Evolutionary conservation across 2,113 vertebrate species (phyloP).

Genomic region (Neolamprologus toae): DNA sequence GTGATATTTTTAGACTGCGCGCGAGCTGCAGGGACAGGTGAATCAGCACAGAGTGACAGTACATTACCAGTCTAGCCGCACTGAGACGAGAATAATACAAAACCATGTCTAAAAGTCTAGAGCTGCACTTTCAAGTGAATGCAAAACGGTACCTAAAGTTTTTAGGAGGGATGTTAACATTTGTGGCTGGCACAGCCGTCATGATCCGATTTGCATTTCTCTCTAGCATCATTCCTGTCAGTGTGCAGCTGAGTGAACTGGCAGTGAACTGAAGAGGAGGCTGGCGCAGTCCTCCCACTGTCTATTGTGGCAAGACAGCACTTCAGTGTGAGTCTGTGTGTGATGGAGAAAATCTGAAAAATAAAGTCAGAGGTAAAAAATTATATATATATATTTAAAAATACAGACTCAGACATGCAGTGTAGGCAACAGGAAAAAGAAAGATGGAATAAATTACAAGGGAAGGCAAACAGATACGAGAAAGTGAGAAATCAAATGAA

Average conservation of each 20-base stretch:
- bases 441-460: constrained; percentile 6
- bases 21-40: constrained; percentile 29
- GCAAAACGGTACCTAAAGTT: constrained; percentile 45
- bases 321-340: neutral
- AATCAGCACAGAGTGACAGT: constrained; percentile 43
- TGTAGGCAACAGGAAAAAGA: neutral
- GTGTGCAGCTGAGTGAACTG: constrained; percentile 52
- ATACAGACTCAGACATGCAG: neutral
- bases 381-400: neutral
- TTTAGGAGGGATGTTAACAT: constrained; percentile 20
- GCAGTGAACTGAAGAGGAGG: constrained; percentile 55
- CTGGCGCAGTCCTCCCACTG: constrained; percentile 14
- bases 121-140: constrained; percentile 38
- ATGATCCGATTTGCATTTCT: constrained; percentile 52
- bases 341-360: constrained; percentile 17
- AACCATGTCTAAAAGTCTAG: constrained; percentile 41
- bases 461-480: neutral
- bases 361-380: neutral
- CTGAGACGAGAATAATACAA: constrained; percentile 28
- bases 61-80: constrained; percentile 6
- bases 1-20: constrained; percentile 40
- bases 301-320: constrained; percentile 16
- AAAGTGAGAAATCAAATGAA: neutral
- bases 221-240: constrained; percentile 50
- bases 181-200: constrained; percentile 25